Percentiles rank a stretch among this genome's conserved stretches.
phyloP scores from a whole-genome alignment of 2,888 invertebrate species.

The Xanthostigma xanthostigma region DNA sequence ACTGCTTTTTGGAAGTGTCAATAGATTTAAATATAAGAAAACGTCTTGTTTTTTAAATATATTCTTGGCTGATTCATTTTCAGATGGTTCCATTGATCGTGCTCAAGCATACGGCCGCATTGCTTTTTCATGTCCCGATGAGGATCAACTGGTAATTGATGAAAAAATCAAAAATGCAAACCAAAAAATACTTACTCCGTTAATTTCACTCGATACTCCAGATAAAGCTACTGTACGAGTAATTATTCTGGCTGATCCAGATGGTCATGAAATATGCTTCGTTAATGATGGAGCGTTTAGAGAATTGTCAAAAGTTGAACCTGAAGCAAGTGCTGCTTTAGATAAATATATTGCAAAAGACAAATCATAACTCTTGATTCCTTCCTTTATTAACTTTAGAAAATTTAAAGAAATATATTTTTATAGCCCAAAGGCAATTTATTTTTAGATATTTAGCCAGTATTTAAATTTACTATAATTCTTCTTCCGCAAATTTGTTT shows the following conservation, averaged over 20 bases:
- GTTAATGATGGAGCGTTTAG: constrained; percentile 93
- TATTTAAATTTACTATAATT: no score
- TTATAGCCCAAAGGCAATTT: no score
- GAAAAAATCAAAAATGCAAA: constrained; percentile 51
- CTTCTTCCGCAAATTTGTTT: no score
- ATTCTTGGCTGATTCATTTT: constrained; percentile 6
- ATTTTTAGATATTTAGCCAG: no score
- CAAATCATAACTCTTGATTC: constrained; percentile 28
- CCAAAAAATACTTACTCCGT: constrained; percentile 69
- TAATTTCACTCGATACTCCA: constrained; percentile 88
- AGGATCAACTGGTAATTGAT: constrained; percentile 62
- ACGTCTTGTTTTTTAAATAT: constrained; percentile 6
- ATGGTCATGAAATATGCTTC: constrained; percentile 96
- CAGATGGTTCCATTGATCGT: constrained; percentile 55
- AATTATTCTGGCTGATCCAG: constrained; percentile 91
- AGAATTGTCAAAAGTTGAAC: constrained; percentile 74
- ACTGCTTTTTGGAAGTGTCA: constrained; percentile 6
- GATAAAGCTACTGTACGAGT: constrained; percentile 94
- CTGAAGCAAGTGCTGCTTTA: constrained; percentile 63
- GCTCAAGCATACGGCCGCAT: constrained; percentile 89
- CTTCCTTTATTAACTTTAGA: not conserved
- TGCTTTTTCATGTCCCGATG: constrained; percentile 78
- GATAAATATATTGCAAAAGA: constrained; percentile 60
- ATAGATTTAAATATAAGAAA: constrained; percentile 7
- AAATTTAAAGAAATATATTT: not conserved